Evolutionary conservation across 2,888 invertebrate genomes (phyloP).

Genomic region (Nemurella pictetii): DNA sequence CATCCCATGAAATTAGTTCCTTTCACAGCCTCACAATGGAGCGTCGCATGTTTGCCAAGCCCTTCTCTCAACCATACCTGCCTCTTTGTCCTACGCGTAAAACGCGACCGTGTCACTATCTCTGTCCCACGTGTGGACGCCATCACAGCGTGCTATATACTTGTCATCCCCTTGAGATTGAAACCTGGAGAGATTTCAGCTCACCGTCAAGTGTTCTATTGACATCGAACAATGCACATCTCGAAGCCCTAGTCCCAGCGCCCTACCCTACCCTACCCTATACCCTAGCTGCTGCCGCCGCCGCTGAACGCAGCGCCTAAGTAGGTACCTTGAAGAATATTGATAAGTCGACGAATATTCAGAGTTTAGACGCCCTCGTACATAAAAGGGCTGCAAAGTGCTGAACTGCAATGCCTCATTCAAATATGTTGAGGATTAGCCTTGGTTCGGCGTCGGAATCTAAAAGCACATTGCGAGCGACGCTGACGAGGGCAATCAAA

Average conservation of each 20-base stretch:
- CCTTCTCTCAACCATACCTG: neutral
- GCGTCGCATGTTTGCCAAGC: conserved; percentile 26
- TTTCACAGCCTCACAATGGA: conserved; percentile 26
- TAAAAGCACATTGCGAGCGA: neutral
- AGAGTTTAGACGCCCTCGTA: neutral
- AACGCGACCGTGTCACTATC: neutral
- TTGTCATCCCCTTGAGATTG: conserved; percentile 18
- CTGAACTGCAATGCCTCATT: conserved; percentile 20
- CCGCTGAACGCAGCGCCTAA: neutral
- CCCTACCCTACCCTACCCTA: neutral
- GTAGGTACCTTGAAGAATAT: conserved; percentile 21
- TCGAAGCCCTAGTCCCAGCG: neutral
- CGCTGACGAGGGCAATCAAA: conserved; percentile 6
- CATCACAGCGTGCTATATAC: neutral
- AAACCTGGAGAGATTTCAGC: conserved; percentile 25
- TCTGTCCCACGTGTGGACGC: neutral
- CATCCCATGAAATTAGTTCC: conserved; percentile 29
- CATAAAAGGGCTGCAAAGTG: conserved; percentile 22
- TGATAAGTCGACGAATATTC: conserved; percentile 25
- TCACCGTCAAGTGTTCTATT: conserved; percentile 33
- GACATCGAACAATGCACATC: conserved; percentile 30
- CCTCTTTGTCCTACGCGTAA: neutral
- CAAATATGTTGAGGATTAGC: conserved; percentile 21
- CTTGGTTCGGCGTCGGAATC: neutral
- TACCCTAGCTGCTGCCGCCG: neutral